Evolutionary conservation across 37 sponge, comb jelly and placozoan species (phyloP), one percentile per base, ranked within the genome.

Genomic region (Aphrocallistes beatrix): DNA sequence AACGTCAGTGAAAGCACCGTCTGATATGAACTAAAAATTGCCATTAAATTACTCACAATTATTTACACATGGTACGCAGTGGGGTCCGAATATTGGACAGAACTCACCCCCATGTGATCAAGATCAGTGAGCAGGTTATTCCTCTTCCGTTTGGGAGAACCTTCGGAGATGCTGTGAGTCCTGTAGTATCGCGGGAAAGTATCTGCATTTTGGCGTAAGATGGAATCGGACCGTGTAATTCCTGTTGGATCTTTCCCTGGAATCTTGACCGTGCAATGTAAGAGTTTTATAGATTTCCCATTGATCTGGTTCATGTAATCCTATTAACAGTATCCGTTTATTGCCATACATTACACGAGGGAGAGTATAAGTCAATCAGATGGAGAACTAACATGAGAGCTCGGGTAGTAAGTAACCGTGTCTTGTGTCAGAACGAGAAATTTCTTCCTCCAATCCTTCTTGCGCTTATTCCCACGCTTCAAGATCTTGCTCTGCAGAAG

Each of bases 401-500:
- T 94, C n/a, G 96, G 94, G 37, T 92, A 96, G 48, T 93, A 96
- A 0, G 92, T 91, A 13, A 96, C 36, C 23, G 88, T 84, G 0
- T 34, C 38, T 37, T 87, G 51, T 25, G 86, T 88, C 36, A 93
- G 83, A 21, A 92, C 94, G 0, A 93, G 89, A 39, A 91, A 96
- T 84, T 96, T 96, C 89, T 92, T 93, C 87, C 90, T 94, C 94
- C 94, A 94, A 85, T 94, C 92, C 0, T 50, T 86, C 51, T 84
- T 84, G 30, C 50, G 40, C 38, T 84, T 84, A 16, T 84, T 84
- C 8, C 75, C 75, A 60, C 75, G 75, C n/a, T 60, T 60, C 75
- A 60, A 60, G 8, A 60, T 13, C 75, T 60, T 60, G n/a, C 75
- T 60, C 75, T 60, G n/a, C n/a, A 60, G n/a, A 60, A 25, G 34